Conservation (phyloP, 92 coral and sea anemone genomes). For the Parazoanthus darwini region DNA sequence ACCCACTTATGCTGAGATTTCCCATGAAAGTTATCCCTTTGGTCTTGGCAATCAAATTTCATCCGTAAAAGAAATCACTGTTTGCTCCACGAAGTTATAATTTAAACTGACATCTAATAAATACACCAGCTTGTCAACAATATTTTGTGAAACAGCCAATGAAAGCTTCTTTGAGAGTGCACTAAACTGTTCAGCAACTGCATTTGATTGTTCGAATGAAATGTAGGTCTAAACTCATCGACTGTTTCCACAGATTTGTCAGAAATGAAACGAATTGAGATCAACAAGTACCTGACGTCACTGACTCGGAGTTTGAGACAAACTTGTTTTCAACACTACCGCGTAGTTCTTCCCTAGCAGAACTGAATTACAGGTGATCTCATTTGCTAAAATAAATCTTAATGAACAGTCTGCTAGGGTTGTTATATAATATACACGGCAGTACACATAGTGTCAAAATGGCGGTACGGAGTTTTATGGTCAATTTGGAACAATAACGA, state of each 20-base stretch:
- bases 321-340: constrained; percentile 5
- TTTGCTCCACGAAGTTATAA: not conserved
- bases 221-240: not conserved
- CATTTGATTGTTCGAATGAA: not conserved
- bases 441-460: not conserved
- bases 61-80: not conserved
- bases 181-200: not conserved
- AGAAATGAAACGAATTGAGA: constrained; percentile 7
- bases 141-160: not conserved
- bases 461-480: not conserved
- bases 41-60: not conserved
- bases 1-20: too few species aligned
- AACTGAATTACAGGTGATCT: not conserved
- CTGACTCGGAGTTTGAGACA: constrained; percentile 18
- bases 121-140: not conserved
- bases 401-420: not conserved
- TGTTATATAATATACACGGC: not conserved
- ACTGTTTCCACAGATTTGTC: not conserved
- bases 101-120: not conserved
- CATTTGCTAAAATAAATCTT: not conserved
- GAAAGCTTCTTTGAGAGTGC: not conserved
- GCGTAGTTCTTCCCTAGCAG: not conserved
- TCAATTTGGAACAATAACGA: not conserved
- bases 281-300: constrained; percentile 31
- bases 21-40: not conserved